Conservation (phyloP, 2,888 invertebrate genomes). For the Lypha dubia region DNA sequence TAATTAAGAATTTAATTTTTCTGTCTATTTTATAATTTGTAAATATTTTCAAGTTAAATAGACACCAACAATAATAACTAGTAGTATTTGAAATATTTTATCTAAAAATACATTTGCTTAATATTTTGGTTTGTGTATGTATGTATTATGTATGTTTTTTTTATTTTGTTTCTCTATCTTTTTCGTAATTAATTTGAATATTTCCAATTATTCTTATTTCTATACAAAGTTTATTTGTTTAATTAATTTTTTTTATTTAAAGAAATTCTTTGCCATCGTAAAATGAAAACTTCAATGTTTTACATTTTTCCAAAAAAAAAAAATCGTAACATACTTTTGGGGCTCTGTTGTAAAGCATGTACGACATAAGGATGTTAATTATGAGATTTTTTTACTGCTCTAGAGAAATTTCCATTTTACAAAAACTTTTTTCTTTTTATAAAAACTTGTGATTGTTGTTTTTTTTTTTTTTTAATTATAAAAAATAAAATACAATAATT, state of each 20-base stretch:
- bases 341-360: conserved; percentile 71
- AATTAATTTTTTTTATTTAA: conserved; percentile 23
- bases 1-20: conserved; percentile 13
- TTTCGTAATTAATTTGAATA: neutral
- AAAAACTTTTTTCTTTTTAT: conserved; percentile 43
- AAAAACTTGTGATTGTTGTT: conserved; percentile 21
- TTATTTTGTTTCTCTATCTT: neutral
- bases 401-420: conserved; percentile 69
- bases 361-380: conserved; percentile 54
- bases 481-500: conserved; percentile 26
- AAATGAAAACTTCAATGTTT: conserved; percentile 64
- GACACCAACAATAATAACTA: conserved; percentile 69
- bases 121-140: conserved; percentile 38
- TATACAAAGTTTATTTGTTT: neutral
- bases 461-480: conserved; percentile 2
- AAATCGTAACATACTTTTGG: conserved; percentile 69
- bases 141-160: conserved; percentile 14
- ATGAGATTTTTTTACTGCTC: conserved; percentile 27
- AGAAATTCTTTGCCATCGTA: conserved; percentile 41
- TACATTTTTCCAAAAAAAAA: conserved; percentile 20
- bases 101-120: conserved; percentile 68
- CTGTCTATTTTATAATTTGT: conserved; percentile 11
- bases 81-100: conserved; percentile 51
- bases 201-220: conserved; percentile 36
- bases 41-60: conserved; percentile 57